Conservation (phyloP, 2,888 invertebrate species). For the Agonum fuliginosum region DNA sequence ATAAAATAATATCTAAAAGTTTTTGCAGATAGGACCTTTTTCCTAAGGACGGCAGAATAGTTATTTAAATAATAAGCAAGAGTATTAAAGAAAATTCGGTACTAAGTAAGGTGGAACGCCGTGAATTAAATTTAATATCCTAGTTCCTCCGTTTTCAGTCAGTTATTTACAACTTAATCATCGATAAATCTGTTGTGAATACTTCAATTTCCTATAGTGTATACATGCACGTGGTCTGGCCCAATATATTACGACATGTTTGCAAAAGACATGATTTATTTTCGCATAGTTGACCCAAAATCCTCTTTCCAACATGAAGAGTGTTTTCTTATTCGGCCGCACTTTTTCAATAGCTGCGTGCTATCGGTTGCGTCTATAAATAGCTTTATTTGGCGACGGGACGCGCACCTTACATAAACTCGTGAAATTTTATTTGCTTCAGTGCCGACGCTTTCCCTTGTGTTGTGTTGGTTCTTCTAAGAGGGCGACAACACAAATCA, state of each 20-base stretch:
- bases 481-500: not conserved
- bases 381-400: constrained; percentile 51
- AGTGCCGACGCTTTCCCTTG: constrained; percentile 6
- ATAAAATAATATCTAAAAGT: too few species aligned
- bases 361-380: constrained; percentile 51
- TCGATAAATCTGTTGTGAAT: not conserved
- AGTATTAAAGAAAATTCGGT: too few species aligned
- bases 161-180: not conserved
- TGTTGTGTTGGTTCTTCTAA: not conserved
- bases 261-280: constrained; percentile 47
- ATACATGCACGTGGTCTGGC: not conserved
- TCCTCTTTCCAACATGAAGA: constrained; percentile 18
- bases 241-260: constrained; percentile 31
- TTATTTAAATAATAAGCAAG: too few species aligned
- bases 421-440: constrained; percentile 53
- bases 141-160: too few species aligned
- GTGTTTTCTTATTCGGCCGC: constrained; percentile 34
- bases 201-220: not conserved
- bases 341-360: constrained; percentile 41
- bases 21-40: too few species aligned
- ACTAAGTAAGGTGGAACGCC: too few species aligned
- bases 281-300: constrained; percentile 50
- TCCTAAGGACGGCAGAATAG: too few species aligned
- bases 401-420: constrained; percentile 56
- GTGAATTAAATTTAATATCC: too few species aligned